Conservation (phyloP, 2,888 invertebrate genomes). For the Resseliella maxima region DNA sequence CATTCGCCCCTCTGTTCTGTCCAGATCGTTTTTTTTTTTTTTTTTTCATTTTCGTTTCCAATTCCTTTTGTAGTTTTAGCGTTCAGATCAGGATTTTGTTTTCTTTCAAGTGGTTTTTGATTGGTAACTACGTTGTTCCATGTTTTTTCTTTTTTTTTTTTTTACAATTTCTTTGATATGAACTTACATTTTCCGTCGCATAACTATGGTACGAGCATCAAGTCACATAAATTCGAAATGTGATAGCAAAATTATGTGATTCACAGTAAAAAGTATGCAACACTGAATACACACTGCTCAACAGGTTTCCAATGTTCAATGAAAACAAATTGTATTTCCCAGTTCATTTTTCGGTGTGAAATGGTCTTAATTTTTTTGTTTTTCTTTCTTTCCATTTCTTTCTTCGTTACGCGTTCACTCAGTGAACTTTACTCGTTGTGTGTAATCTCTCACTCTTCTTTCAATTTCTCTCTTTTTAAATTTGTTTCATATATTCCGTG, state of each 20-base stretch:
- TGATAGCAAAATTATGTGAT: neutral
- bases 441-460: too few relatives aligned
- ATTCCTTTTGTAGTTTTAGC: neutral
- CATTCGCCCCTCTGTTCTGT: neutral
- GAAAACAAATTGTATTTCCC: constrained; percentile 22
- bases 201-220: neutral
- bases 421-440: too few relatives aligned
- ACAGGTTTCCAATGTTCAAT: constrained; percentile 40
- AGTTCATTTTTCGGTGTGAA: neutral
- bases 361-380: neutral
- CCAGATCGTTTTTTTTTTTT: too few relatives aligned
- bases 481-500: neutral
- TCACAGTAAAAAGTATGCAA: neutral
- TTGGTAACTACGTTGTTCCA: constrained; percentile 40
- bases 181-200: constrained; percentile 9
- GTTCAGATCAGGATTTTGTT: constrained; percentile 18
- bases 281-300: constrained; percentile 8
- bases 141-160: neutral
- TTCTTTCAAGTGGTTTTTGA: constrained; percentile 51
- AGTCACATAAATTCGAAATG: constrained; percentile 31
- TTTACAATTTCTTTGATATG: constrained; percentile 35
- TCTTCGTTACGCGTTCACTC: too few relatives aligned
- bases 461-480: too few relatives aligned
- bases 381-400: too few relatives aligned
- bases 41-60: neutral